These are phyloP conservation scores for Drosophila parthenogenetica DNA, from an alignment of 2,888 invertebrate species.

Conservation along the genomic window DNA sequence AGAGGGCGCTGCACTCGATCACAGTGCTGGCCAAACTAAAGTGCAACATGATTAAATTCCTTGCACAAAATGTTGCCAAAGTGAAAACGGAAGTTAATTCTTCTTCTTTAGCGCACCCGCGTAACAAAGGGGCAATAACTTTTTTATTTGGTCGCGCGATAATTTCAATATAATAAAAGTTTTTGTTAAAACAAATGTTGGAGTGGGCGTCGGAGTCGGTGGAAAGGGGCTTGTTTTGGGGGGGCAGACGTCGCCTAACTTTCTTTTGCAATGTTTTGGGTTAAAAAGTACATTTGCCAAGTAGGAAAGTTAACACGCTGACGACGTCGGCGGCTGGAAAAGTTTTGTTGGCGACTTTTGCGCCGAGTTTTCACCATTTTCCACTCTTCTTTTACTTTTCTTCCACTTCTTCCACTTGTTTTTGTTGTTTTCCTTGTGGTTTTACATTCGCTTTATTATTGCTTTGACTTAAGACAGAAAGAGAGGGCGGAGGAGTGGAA, in stretches of 20 bases:
- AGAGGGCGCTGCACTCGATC: conserved; percentile 51
- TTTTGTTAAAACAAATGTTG: conserved; percentile 14
- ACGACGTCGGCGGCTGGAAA: conserved; percentile 49
- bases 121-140: conserved; percentile 20
- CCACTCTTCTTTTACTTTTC: neutral
- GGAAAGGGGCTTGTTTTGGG: neutral
- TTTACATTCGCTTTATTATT: conserved; percentile 57
- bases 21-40: neutral
- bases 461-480: conserved; percentile 42
- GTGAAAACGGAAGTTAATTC: conserved; percentile 52
- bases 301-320: conserved; percentile 53
- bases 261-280: conserved; percentile 66
- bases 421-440: conserved; percentile 27
- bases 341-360: conserved; percentile 74
- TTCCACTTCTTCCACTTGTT: conserved; percentile 14
- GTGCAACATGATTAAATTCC: conserved; percentile 6
- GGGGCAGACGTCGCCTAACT: conserved; percentile 55
- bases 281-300: conserved; percentile 61
- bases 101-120: neutral
- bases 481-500: no score
- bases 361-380: conserved; percentile 60
- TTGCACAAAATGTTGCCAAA: conserved; percentile 17
- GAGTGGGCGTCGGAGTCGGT: neutral
- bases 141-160: conserved; percentile 46
- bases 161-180: conserved; percentile 69